These are phyloP conservation scores for Sialia sialis DNA, from an alignment of 2,113 vertebrate species.

Conservation along the genomic window DNA sequence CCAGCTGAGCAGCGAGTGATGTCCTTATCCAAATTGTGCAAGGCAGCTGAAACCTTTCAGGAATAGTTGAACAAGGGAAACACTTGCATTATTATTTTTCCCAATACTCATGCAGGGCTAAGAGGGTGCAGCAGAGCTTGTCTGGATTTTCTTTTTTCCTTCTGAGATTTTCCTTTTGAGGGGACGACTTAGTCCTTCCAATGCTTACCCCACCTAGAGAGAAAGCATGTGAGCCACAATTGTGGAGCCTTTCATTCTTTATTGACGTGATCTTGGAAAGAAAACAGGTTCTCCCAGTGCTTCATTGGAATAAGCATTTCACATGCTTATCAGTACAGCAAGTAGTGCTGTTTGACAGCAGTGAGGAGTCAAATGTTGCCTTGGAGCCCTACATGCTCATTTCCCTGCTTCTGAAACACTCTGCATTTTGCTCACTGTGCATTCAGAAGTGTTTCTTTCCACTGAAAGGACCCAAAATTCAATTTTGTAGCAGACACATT, in stretches of 20 bases:
- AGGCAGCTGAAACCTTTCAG: constrained; percentile 31
- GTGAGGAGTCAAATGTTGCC: not conserved
- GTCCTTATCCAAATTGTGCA: not conserved
- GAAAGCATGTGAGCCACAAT: not conserved
- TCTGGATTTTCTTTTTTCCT: not conserved
- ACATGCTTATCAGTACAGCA: not conserved
- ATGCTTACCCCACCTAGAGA: not conserved
- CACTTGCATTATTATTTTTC: not conserved
- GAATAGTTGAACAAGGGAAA: not conserved
- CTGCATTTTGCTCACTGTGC: not conserved
- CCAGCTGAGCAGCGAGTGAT: not conserved
- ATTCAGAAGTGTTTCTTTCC: not conserved
- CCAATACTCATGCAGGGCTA: not conserved
- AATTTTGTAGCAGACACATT: not conserved
- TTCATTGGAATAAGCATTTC: not conserved
- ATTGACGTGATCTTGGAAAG: not conserved
- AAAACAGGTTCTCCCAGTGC: not conserved
- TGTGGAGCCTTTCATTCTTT: not conserved
- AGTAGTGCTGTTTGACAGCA: not conserved
- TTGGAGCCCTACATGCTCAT: not conserved
- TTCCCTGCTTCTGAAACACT: not conserved
- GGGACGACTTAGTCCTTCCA: not conserved
- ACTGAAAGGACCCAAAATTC: not conserved
- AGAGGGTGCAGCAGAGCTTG: not conserved
- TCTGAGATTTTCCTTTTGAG: not conserved